A percentile compares a stretch with the other conserved stretches of the same genome.
phyloP scores from a whole-genome alignment of 2,113 vertebrate species.

The Tragelaphus imberbis region DNA sequence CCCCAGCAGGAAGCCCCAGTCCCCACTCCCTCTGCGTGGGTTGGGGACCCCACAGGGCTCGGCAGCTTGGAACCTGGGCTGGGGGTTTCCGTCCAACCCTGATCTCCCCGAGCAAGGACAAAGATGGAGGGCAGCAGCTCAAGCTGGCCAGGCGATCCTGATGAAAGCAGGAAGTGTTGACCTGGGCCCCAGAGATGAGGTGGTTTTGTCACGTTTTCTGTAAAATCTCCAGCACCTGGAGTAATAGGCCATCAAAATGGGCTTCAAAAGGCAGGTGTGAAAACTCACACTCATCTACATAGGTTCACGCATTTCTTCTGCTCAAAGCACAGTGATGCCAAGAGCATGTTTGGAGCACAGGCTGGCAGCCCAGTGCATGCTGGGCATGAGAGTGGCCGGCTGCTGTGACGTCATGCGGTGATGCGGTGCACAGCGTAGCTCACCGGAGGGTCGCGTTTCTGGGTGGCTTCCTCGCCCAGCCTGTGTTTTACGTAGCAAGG shows the following conservation, averaged over 20 bases:
- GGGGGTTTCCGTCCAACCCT: not conserved
- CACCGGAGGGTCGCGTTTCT: constrained; percentile 9
- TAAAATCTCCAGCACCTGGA: not conserved
- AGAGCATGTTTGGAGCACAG: not conserved
- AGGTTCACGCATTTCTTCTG: constrained; percentile 5
- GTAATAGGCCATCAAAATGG: not conserved
- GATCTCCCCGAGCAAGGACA: not conserved
- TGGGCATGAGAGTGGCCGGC: not conserved
- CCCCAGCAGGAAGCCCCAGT: not conserved
- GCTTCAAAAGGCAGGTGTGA: not conserved
- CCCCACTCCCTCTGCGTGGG: not conserved
- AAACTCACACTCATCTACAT: not conserved
- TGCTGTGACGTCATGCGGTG: constrained; percentile 61
- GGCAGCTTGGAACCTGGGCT: not conserved
- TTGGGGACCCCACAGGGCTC: not conserved
- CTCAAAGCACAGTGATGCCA: accelerated
- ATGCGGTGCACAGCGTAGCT: constrained; percentile 64
- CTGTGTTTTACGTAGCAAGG: not conserved
- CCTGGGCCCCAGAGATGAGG: not conserved
- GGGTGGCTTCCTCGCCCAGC: not conserved
- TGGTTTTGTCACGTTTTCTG: not conserved
- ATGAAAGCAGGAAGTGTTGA: too few species aligned
- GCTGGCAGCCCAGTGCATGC: not conserved
- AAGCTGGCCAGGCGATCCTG: not conserved
- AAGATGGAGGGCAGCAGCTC: accelerated